A percentile compares a stretch with the other conserved stretches of the same genome.
Evolutionary conservation across 1,140 invertebrate species (phyloP).

Genomic region (Cyrtorhinus lividipennis): DNA sequence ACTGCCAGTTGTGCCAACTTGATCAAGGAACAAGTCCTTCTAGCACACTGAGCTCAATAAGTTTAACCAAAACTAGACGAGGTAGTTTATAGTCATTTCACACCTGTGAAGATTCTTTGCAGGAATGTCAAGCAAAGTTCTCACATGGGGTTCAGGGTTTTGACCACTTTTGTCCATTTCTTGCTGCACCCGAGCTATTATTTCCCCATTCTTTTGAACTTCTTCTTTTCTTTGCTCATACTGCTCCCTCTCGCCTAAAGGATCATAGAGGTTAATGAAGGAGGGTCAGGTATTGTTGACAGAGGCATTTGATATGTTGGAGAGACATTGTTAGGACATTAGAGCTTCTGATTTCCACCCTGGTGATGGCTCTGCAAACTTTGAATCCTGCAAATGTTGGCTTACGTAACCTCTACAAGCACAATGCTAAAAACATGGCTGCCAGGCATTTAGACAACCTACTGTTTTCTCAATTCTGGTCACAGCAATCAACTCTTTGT

Average conservation of each 20-base stretch:
- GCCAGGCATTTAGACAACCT: too few species aligned
- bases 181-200: constrained; percentile 17
- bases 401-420: too few species aligned
- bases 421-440: too few species aligned
- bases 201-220: constrained; percentile 17
- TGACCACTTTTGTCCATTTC: constrained; percentile 14
- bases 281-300: too few species aligned
- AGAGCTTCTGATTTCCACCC: too few species aligned
- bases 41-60: neutral
- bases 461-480: too few species aligned
- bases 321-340: too few species aligned
- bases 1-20: neutral
- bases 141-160: neutral
- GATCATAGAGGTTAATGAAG: too few species aligned
- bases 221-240: neutral
- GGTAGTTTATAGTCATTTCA: neutral
- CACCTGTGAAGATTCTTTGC: constrained; percentile 17
- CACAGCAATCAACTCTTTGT: too few species aligned
- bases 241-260: neutral
- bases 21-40: neutral
- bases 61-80: neutral
- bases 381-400: too few species aligned
- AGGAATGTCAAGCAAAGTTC: constrained; percentile 18
- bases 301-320: too few species aligned
- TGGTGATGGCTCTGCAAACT: too few species aligned